Base-by-base conservation (phyloP, 2,888 invertebrate genomes). In the Parascotia fuliginaria region DNA sequence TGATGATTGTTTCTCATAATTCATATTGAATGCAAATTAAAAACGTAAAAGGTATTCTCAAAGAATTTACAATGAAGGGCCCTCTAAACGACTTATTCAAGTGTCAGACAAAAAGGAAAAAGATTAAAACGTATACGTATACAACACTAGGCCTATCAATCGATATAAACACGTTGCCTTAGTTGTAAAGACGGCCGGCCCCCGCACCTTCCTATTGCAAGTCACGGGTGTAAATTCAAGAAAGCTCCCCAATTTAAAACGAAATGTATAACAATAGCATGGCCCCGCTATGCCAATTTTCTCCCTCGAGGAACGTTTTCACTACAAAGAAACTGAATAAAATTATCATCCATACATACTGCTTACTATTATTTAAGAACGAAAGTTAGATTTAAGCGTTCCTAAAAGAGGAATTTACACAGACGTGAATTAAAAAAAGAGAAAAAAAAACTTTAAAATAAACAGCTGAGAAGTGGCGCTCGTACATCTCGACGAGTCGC, bases 171-270 rank as follows among this genome's bases (percentile, higher is more conserved):
- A 71, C 60, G 75, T 64, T 65, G 60, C 62, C 28, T 55, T 24
- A 49, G 55, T 55, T 41, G 39, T 51, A 56, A 61, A 51, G 73
- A 62, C 66, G 27, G 34, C 36, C 32, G 68, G 73, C 78, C 82
- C 76, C 78, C 75, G 73, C 74, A 73, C 79, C 83, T 83, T 77
- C 79, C 73, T 74, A 72, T 69, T 82, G 88, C 88, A 89, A 91
- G 89, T 89, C 89, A 90, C 85, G 86, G 87, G 86, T 88, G 89
- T 87, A 87, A 90, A 90, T 90, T 89, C 85, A 89, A 91, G 89
- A 89, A 91, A 89, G 86, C 85, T 87, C 91, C 88, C 82, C 88
- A 89, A 89, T 90, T 92, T 89, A 88, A 90, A 89, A 81, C 81
- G 87, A 85, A 87, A 89, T 85, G 83, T 87, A 84, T 89, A 89